Conservation (phyloP, 2,888 invertebrate species). For the Apamea crenata region DNA sequence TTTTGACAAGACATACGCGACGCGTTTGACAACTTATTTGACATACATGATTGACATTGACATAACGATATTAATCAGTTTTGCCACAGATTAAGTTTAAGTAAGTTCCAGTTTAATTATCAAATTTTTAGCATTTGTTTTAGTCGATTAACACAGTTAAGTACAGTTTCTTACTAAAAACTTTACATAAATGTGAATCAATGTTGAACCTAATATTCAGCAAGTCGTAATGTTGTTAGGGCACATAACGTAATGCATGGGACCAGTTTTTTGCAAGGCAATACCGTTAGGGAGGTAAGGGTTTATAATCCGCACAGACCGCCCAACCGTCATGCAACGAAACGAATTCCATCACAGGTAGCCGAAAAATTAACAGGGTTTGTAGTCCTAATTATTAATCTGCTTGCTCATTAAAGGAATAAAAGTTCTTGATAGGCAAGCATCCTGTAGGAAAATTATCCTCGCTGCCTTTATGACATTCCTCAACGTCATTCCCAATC, state of each 20-base stretch:
- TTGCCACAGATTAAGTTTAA: neutral
- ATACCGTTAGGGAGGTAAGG: neutral
- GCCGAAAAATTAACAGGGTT: neutral
- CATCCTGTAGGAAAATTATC: neutral
- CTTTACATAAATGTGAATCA: neutral
- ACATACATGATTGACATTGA: constrained; percentile 14
- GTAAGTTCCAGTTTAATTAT: neutral
- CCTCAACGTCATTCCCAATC: too few relatives aligned
- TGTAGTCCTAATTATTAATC: too few relatives aligned
- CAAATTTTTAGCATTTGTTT: neutral
- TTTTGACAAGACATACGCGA: constrained; percentile 21
- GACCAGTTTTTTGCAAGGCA: neutral
- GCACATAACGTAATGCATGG: neutral
- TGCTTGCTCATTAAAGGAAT: neutral
- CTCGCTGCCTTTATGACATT: neutral
- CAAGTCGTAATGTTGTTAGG: neutral
- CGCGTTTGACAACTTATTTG: constrained; percentile 8
- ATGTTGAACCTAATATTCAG: neutral
- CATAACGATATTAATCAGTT: neutral
- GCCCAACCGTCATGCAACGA: neutral
- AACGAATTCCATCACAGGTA: neutral
- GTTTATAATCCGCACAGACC: neutral
- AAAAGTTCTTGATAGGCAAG: neutral
- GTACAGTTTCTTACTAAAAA: neutral
- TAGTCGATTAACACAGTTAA: neutral